Conservation (phyloP, 2,113 vertebrate species). For the Dolichotis patagonum region DNA sequence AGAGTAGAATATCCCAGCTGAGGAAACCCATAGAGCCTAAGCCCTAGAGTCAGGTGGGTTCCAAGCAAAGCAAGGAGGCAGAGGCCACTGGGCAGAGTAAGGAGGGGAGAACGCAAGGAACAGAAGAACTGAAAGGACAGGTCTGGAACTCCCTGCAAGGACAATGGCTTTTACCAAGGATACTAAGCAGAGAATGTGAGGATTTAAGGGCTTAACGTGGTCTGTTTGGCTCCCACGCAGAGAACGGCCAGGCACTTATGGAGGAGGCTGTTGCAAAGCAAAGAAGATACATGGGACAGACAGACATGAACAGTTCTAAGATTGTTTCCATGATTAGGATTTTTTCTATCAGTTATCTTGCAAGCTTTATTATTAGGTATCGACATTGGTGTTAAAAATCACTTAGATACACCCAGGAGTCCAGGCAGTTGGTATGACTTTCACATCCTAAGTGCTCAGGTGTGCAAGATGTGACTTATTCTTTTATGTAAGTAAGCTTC, state of each 20-base stretch:
- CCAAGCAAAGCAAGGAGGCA: background rate
- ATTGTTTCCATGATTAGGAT: background rate
- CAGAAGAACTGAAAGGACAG: background rate
- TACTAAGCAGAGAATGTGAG: background rate
- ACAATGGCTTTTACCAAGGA: background rate
- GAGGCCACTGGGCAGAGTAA: no score
- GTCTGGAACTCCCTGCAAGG: background rate
- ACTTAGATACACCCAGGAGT: background rate
- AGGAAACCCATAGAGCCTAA: background rate
- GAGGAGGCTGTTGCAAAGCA: background rate
- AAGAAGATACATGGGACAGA: background rate
- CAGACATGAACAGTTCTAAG: background rate
- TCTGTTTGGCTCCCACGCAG: background rate
- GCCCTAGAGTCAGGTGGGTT: background rate
- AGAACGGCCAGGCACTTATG: background rate
- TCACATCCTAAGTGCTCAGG: background rate
- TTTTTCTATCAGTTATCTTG: background rate
- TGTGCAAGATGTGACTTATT: background rate
- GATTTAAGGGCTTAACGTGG: background rate
- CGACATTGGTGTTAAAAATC: background rate
- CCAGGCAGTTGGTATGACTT: background rate
- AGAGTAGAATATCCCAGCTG: background rate
- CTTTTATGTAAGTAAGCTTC: slow-evolving; percentile 16
- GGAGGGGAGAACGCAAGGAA: background rate
- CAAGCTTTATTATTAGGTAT: background rate